Evolutionary conservation across 2,888 invertebrate species (phyloP).

Genomic region (Zhengitettix transpicula): DNA sequence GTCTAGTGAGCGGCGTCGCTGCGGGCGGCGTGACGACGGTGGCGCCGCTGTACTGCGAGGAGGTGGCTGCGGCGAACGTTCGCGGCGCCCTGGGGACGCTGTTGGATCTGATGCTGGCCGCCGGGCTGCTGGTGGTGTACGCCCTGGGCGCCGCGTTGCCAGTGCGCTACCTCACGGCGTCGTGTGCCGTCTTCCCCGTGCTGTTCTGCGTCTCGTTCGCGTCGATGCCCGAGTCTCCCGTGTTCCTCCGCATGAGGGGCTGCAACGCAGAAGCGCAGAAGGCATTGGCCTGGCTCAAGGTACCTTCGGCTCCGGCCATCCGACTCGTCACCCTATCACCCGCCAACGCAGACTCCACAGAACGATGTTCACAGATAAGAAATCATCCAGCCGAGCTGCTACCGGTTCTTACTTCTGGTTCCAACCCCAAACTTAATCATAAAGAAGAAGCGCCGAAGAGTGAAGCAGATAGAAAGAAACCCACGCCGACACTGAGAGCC

Average conservation of each 20-base stretch:
- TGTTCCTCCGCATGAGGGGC: background rate
- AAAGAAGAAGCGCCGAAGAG: background rate
- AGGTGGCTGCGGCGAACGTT: slow-evolving; percentile 20
- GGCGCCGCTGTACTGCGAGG: slow-evolving; percentile 28
- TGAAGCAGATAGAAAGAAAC: background rate
- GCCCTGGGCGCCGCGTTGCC: background rate
- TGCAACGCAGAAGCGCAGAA: background rate
- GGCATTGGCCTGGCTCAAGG: background rate
- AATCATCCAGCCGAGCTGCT: background rate
- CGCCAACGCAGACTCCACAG: too few species aligned
- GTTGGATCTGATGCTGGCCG: background rate
- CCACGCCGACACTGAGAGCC: background rate
- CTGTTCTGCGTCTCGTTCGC: background rate
- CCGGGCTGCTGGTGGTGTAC: background rate
- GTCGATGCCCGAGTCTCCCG: slow-evolving; percentile 2
- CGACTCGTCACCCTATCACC: too few species aligned
- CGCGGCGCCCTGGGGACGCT: slow-evolving; percentile 1
- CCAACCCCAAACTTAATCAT: too few species aligned
- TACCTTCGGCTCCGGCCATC: background rate
- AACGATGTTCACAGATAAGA: too few species aligned
- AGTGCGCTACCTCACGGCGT: background rate
- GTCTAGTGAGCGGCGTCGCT: slow-evolving; percentile 20
- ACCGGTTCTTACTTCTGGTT: background rate
- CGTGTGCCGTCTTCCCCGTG: background rate
- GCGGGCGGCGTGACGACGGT: slow-evolving; percentile 23